Conservation (phyloP, 2,888 invertebrate species). For the Caenorhabditis angaria region DNA sequence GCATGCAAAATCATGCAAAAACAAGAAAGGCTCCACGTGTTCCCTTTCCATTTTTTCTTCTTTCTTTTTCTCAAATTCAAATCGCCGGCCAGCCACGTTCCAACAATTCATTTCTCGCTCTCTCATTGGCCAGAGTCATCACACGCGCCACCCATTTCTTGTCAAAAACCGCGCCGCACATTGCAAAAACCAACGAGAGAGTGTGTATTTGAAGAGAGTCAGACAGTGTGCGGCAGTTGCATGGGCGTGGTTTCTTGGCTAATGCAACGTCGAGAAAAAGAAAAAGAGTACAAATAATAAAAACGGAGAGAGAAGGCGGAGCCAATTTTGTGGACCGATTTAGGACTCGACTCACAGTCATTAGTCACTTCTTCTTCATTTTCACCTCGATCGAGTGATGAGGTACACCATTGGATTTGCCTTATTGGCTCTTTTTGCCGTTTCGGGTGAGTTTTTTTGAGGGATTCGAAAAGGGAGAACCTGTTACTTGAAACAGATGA, state of each 20-base stretch:
- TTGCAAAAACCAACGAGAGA: conserved; percentile 30
- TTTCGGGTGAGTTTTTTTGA: conserved; percentile 14
- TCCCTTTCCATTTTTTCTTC: too few relatives aligned
- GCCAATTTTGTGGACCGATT: conserved; percentile 25
- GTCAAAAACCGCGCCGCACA: conserved; percentile 34
- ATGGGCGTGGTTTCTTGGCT: conserved; percentile 25
- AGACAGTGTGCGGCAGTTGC: conserved; percentile 29
- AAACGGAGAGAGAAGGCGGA: conserved; percentile 15
- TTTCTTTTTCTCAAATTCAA: conserved; percentile 8
- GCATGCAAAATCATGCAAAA: background rate
- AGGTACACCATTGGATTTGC: conserved; percentile 31
- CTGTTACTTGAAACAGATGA: too few relatives aligned
- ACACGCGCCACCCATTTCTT: conserved; percentile 16
- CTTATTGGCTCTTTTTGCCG: conserved; percentile 38
- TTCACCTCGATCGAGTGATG: conserved; percentile 18
- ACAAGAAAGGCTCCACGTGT: conserved; percentile 28
- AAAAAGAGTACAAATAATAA: conserved; percentile 13
- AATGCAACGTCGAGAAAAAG: conserved; percentile 9
- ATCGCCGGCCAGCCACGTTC: conserved; percentile 3
- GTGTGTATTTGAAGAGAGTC: conserved; percentile 9
- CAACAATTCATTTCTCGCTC: conserved; percentile 5
- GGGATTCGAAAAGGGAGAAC: too few relatives aligned
- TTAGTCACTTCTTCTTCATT: conserved; percentile 8
- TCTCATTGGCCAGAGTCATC: conserved; percentile 16
- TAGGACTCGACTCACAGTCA: conserved; percentile 12